These are phyloP conservation scores for Spheniscus humboldti DNA, from an alignment of 2,797 vertebrate genomes.

Conservation along the genomic window DNA sequence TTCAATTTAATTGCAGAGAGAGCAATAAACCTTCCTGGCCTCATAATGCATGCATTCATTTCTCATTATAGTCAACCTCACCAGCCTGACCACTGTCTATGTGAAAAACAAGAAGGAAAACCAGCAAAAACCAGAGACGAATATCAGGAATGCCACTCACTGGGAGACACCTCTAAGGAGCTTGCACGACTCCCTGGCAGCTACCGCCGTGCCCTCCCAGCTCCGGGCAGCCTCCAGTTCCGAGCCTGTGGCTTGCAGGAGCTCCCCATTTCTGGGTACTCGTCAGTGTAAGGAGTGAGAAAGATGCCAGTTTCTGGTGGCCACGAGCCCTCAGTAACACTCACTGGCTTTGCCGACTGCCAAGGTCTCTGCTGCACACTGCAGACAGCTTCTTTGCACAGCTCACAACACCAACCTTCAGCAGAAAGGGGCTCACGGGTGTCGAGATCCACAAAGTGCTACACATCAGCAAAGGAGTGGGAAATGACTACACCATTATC, in stretches of 20 bases:
- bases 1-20: neutral
- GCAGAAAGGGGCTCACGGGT: neutral
- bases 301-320: neutral
- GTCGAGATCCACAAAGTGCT: fast-evolving
- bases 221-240: neutral
- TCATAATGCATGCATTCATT: fast-evolving
- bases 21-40: neutral
- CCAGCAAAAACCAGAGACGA: neutral
- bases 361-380: neutral
- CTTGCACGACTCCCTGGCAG: neutral
- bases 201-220: neutral
- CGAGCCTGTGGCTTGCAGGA: neutral
- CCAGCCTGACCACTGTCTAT: neutral
- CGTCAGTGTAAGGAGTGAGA: fast-evolving
- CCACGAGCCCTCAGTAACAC: neutral
- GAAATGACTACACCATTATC: neutral
- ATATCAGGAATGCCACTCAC: fast-evolving
- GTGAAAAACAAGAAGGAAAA: neutral
- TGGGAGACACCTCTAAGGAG: neutral
- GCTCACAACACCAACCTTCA: fast-evolving
- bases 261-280: neutral
- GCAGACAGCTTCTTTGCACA: neutral
- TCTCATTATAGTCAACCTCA: neutral
- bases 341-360: neutral
- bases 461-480: fast-evolving